Evolutionary conservation across 2,113 vertebrate genomes (phyloP).

Genomic region (Oceanodroma tethys): DNA sequence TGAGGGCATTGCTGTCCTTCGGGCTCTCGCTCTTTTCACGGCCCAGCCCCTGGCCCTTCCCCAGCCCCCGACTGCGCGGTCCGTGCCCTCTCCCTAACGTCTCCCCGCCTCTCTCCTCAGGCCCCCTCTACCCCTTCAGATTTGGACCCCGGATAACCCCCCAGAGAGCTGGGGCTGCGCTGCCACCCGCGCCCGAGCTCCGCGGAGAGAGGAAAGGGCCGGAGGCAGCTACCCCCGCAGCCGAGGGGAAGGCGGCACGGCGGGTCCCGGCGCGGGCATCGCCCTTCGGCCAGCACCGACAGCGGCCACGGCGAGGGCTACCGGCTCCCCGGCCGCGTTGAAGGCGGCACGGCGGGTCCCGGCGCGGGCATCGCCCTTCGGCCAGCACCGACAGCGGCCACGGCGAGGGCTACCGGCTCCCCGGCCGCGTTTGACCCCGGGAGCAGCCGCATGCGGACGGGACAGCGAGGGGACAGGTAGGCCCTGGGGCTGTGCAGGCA

Average conservation of each 20-base stretch:
- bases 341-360: accelerated
- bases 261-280: accelerated
- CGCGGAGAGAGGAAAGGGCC: background rate
- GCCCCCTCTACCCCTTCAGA: background rate
- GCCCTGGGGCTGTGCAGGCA: background rate
- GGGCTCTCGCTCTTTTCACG: too few species aligned
- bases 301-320: background rate
- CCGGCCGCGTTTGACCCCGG: accelerated
- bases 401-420: background rate
- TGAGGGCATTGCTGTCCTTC: background rate
- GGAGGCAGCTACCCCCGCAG: too few species aligned
- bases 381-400: background rate
- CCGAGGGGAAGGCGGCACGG: too few species aligned
- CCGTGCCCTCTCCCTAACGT: background rate
- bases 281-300: background rate
- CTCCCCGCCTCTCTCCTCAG: background rate
- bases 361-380: accelerated
- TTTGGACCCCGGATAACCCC: background rate
- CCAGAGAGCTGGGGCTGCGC: background rate
- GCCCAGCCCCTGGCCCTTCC: background rate
- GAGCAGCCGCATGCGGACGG: accelerated
- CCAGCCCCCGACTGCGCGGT: accelerated
- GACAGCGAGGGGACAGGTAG: background rate
- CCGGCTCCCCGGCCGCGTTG: background rate
- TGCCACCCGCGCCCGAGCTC: background rate